These are phyloP conservation scores for Heterocephalus glaber DNA, from an alignment of 2,113 vertebrate species.

Conservation along the genomic window DNA sequence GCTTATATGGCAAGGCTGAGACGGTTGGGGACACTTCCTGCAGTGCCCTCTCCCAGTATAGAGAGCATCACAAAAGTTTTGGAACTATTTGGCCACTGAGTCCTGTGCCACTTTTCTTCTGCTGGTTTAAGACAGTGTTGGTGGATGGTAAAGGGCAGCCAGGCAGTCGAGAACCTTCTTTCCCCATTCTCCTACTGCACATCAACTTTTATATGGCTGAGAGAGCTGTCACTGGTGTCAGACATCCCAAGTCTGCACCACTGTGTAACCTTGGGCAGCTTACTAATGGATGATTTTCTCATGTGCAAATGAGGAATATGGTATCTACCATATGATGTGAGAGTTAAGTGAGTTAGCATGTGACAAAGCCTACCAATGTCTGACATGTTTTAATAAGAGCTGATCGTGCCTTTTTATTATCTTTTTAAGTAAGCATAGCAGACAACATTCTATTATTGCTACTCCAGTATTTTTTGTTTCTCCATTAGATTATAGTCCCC, in stretches of 20 bases:
- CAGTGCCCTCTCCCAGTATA: background rate
- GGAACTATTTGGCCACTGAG: background rate
- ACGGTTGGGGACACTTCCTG: background rate
- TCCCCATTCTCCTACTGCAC: background rate
- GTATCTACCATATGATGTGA: background rate
- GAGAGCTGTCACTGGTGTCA: background rate
- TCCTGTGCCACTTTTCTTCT: background rate
- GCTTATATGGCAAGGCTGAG: background rate
- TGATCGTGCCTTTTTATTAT: slow-evolving; percentile 3
- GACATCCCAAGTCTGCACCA: background rate
- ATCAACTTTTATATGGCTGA: background rate
- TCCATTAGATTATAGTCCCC: background rate
- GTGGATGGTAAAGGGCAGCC: background rate
- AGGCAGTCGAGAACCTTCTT: background rate
- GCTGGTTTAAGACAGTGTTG: background rate
- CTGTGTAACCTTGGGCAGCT: background rate
- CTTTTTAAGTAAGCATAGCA: background rate
- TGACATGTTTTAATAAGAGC: background rate
- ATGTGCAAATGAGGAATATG: background rate
- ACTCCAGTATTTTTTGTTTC: slow-evolving; percentile 31
- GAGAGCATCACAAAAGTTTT: background rate
- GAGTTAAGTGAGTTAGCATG: background rate
- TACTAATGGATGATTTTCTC: background rate
- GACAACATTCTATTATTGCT: slow-evolving; percentile 2
- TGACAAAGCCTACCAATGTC: background rate